A percentile compares a stretch with the other conserved stretches of the same genome.
Conservation (phyloP, 2,888 invertebrate species). For the Gonocerus acuteangulatus region DNA sequence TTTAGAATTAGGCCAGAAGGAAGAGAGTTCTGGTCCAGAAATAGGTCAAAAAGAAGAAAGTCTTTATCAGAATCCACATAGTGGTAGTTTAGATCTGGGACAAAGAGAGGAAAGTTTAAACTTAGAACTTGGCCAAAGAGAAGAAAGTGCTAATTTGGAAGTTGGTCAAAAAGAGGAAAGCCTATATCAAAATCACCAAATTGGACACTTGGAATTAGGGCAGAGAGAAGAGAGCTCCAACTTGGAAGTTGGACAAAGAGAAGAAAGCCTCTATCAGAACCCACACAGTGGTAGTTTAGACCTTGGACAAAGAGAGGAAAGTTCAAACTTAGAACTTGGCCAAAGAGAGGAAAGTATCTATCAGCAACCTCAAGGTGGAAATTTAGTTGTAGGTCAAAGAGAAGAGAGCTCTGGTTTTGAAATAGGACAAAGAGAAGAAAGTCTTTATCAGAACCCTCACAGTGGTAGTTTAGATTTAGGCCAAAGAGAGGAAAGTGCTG, state of each 20-base stretch:
- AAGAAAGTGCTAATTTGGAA: background rate
- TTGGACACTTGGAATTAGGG: background rate
- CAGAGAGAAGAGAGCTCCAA: background rate
- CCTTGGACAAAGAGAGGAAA: background rate
- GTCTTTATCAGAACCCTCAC: background rate
- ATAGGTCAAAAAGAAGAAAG: background rate
- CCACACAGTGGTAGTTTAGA: background rate
- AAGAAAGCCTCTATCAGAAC: background rate
- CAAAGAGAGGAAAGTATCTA: background rate
- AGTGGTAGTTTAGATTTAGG: constrained; percentile 10
- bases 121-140: too few relatives aligned
- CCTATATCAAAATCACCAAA: background rate
- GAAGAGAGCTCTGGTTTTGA: background rate
- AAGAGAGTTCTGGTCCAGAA: background rate
- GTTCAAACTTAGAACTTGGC: background rate
- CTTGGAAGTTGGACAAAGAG: constrained; percentile 4
- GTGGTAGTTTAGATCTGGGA: background rate
- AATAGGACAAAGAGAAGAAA: constrained; percentile 14
- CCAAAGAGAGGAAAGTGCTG: background rate
- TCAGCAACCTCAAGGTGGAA: background rate
- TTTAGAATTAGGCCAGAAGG: background rate
- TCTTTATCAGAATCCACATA: background rate
- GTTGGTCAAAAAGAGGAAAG: constrained; percentile 7
- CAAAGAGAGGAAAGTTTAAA: background rate
- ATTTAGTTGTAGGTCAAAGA: background rate